A percentile compares a stretch with the other conserved stretches of the same genome.
phyloP scores from a whole-genome alignment of 2,888 invertebrate genomes.

The Chorisops tibialis region DNA sequence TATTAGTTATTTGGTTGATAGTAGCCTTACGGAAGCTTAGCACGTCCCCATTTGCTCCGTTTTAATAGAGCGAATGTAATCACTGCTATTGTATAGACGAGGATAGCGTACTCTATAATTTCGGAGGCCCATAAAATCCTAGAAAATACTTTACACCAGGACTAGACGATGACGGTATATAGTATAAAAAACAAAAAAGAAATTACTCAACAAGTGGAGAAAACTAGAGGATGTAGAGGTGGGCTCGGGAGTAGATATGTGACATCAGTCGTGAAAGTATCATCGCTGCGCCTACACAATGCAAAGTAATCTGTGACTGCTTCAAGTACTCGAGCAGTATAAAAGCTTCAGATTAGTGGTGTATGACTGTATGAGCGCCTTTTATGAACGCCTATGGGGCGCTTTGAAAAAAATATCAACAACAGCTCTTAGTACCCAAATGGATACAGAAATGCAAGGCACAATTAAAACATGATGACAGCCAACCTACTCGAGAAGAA shows the following conservation, averaged over 20 bases:
- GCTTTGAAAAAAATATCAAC: neutral
- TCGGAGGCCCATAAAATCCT: too few relatives aligned
- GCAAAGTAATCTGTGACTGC: slow-evolving; percentile 16
- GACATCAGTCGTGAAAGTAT: neutral
- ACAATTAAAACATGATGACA: neutral
- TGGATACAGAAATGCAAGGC: neutral
- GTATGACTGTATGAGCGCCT: slow-evolving; percentile 15
- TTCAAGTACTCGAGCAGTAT: slow-evolving; percentile 11
- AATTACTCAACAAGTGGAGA: neutral
- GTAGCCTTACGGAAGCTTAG: too few relatives aligned
- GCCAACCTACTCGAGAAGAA: too few relatives aligned
- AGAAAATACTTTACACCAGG: too few relatives aligned
- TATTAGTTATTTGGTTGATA: too few relatives aligned
- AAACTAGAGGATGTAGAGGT: neutral
- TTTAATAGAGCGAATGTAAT: too few relatives aligned
- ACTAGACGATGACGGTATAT: too few relatives aligned
- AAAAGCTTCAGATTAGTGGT: slow-evolving; percentile 20
- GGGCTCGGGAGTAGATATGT: too few relatives aligned
- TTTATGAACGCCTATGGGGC: slow-evolving; percentile 2
- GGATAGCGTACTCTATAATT: too few relatives aligned
- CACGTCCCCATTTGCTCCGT: too few relatives aligned
- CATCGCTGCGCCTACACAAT: slow-evolving; percentile 6
- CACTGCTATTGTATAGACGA: too few relatives aligned
- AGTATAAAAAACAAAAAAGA: neutral
- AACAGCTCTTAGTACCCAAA: neutral